A percentile compares a stretch with the other conserved stretches of the same genome.
Evolutionary conservation across 2,113 vertebrate genomes (phyloP).

Genomic region (Empidonax alnorum): DNA sequence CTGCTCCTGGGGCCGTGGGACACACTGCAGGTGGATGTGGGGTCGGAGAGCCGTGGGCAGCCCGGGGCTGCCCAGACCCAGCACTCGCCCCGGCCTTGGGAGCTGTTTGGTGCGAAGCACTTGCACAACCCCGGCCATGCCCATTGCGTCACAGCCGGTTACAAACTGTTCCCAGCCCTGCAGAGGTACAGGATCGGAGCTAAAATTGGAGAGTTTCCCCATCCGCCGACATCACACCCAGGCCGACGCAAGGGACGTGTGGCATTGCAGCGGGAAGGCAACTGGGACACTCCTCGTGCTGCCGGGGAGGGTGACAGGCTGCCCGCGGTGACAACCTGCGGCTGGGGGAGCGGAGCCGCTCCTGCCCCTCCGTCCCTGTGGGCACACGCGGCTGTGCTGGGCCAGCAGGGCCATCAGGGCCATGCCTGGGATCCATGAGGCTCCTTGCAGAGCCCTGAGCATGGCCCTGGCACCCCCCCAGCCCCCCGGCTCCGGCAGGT

Average conservation of each 20-base stretch:
- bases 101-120: not conserved
- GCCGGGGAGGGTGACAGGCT: not conserved
- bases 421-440: fast-evolving
- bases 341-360: not conserved
- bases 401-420: not conserved
- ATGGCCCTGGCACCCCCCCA: not conserved
- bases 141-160: not conserved
- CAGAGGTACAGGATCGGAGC: not conserved
- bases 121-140: not conserved
- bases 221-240: not conserved
- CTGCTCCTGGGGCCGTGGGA: not conserved
- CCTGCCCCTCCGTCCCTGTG: not conserved
- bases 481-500: not conserved
- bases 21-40: fast-evolving
- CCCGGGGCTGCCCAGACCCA: not conserved
- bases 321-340: not conserved
- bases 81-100: not conserved
- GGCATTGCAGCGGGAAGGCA: not conserved
- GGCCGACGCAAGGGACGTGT: not conserved
- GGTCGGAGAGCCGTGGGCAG: fast-evolving
- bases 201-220: constrained; percentile 23
- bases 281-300: not conserved
- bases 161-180: constrained; percentile 2
- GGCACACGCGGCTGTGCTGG: not conserved
- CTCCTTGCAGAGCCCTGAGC: not conserved